Evolutionary conservation across 2,113 vertebrate genomes (phyloP).

Genomic region (Hucho hucho): DNA sequence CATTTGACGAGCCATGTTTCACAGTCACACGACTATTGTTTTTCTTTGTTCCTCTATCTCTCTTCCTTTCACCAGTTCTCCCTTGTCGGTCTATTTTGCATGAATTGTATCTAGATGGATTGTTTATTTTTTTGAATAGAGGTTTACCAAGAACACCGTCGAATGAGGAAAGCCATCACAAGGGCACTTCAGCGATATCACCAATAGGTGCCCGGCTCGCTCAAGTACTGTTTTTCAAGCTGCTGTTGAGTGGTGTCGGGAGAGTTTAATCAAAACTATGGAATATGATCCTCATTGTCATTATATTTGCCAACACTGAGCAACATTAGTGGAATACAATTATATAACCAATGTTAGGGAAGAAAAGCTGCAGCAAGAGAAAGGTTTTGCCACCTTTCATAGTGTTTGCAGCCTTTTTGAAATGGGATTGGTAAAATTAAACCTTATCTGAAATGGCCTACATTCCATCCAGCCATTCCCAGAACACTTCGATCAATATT

Average conservation of each 20-base stretch:
- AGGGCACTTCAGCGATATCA: conserved; percentile 48
- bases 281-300: conserved; percentile 16
- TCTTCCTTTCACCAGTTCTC: conserved; percentile 61
- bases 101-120: conserved; percentile 62
- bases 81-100: conserved; percentile 58
- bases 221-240: conserved; percentile 45
- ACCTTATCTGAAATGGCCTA: too few species aligned
- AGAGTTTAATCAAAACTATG: conserved; percentile 59
- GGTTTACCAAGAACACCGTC: conserved; percentile 29
- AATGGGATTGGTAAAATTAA: too few species aligned
- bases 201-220: conserved; percentile 37
- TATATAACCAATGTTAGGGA: neutral
- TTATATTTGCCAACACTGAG: neutral
- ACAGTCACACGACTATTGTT: conserved; percentile 48
- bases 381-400: neutral
- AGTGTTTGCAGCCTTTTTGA: too few species aligned
- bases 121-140: conserved; percentile 51
- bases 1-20: conserved; percentile 35
- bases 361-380: neutral
- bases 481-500: neutral
- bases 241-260: conserved; percentile 39
- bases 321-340: neutral
- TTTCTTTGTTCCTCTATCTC: conserved; percentile 31
- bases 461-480: too few species aligned
- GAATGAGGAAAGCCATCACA: conserved; percentile 37